Conservation (phyloP, 2,888 invertebrate genomes). For the Trisateles emortualis region DNA sequence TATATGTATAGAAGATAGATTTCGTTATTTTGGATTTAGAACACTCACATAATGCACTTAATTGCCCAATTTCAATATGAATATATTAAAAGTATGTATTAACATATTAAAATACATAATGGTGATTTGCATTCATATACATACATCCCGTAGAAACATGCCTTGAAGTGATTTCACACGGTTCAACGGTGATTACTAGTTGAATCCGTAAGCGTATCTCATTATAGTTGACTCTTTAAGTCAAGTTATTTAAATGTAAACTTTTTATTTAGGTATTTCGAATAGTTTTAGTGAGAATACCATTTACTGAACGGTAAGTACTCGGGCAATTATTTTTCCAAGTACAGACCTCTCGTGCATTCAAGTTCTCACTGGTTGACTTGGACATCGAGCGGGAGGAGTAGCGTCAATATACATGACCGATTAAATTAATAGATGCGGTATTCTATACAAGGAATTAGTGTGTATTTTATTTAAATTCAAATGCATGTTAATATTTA, state of each 20-base stretch:
- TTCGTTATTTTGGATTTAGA: neutral
- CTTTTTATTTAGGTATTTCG: constrained; percentile 51
- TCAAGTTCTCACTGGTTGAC: constrained; percentile 54
- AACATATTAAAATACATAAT: constrained; percentile 8
- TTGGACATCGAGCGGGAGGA: constrained; percentile 51
- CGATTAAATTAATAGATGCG: constrained; percentile 28
- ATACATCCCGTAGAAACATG: constrained; percentile 4
- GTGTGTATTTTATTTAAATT: neutral
- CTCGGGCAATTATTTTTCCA: constrained; percentile 65
- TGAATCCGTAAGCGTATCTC: constrained; percentile 34
- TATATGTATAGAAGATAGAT: too few species aligned
- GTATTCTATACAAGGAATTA: constrained; percentile 2
- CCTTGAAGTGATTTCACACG: constrained; percentile 36
- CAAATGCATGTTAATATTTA: neutral
- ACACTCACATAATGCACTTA: neutral
- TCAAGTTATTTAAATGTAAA: constrained; percentile 42
- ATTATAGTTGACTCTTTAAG: constrained; percentile 38
- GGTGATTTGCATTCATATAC: constrained; percentile 6
- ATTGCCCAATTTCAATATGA: constrained; percentile 2
- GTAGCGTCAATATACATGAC: constrained; percentile 40
- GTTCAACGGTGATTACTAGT: constrained; percentile 27
- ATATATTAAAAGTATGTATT: constrained; percentile 5
- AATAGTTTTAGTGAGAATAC: constrained; percentile 52
- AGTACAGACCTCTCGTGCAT: constrained; percentile 56
- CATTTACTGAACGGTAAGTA: constrained; percentile 54